A percentile compares a stretch with the other conserved stretches of the same genome.
These are phyloP conservation scores for Pegoplata infirma DNA, from an alignment of 2,888 invertebrate genomes.

Conservation along the genomic window DNA sequence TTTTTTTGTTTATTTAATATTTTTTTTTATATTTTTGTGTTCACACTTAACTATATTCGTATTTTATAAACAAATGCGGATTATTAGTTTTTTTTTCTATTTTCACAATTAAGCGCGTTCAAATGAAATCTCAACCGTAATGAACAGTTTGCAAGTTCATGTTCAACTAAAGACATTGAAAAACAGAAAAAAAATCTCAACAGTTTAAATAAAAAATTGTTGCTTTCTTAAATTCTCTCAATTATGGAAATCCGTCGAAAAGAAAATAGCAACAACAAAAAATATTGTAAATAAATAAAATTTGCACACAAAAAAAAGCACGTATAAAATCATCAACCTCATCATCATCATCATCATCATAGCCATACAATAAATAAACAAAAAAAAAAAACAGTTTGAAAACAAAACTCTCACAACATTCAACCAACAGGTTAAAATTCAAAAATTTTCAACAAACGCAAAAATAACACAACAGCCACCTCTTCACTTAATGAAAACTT, in stretches of 20 bases:
- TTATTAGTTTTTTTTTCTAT: background rate
- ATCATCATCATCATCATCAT: constrained; percentile 15
- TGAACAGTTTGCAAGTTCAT: constrained; percentile 50
- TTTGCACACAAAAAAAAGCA: constrained; percentile 18
- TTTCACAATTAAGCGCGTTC: background rate
- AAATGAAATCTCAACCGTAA: constrained; percentile 10
- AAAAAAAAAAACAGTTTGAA: background rate
- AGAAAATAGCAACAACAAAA: constrained; percentile 24
- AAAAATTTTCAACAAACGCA: background rate
- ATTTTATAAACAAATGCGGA: background rate
- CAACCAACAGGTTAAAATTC: background rate
- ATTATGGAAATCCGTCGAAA: constrained; percentile 29
- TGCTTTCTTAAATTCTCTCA: constrained; percentile 19
- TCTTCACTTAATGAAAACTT: background rate
- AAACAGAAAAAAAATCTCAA: constrained; percentile 22
- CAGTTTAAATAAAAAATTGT: constrained; percentile 3
- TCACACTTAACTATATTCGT: too few relatives aligned
- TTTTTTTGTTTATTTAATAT: background rate
- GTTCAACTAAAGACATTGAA: constrained; percentile 46
- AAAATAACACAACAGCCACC: constrained; percentile 7
- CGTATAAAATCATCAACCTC: constrained; percentile 16
- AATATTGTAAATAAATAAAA: constrained; percentile 44
- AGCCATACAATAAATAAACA: too few relatives aligned
- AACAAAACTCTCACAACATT: background rate
- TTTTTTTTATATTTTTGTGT: background rate